Evolutionary conservation across 2,888 invertebrate species (phyloP).

Genomic region (Adineta ricciae): DNA sequence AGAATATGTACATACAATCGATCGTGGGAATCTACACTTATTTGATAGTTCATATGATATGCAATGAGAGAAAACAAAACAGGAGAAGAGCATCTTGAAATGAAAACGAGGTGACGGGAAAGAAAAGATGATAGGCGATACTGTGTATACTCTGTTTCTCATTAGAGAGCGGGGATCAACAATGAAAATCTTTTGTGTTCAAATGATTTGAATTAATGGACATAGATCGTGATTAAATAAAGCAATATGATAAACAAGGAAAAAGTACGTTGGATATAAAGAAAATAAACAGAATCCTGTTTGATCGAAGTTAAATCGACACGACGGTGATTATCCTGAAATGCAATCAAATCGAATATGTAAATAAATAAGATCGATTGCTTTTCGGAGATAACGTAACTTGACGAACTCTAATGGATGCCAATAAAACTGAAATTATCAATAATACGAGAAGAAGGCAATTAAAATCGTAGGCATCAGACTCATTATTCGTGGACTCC

Average conservation of each 20-base stretch:
- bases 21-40: background rate
- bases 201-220: background rate
- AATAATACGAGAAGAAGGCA: no score
- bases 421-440: no score
- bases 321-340: background rate
- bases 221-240: background rate
- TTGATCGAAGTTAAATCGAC: background rate
- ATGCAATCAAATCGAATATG: background rate
- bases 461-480: no score
- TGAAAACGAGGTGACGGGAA: background rate
- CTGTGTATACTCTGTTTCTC: background rate
- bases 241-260: background rate
- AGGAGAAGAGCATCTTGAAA: background rate
- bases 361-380: no score
- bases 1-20: background rate
- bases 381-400: no score
- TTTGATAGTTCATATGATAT: constrained; percentile 15
- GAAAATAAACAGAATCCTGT: background rate
- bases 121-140: background rate
- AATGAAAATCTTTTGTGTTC: background rate
- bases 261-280: background rate
- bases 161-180: background rate
- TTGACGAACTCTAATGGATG: no score
- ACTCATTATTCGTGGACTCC: no score
- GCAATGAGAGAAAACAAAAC: background rate